These are phyloP conservation scores for Paguma larvata DNA, from an alignment of 2,797 vertebrate genomes.

Conservation along the genomic window DNA sequence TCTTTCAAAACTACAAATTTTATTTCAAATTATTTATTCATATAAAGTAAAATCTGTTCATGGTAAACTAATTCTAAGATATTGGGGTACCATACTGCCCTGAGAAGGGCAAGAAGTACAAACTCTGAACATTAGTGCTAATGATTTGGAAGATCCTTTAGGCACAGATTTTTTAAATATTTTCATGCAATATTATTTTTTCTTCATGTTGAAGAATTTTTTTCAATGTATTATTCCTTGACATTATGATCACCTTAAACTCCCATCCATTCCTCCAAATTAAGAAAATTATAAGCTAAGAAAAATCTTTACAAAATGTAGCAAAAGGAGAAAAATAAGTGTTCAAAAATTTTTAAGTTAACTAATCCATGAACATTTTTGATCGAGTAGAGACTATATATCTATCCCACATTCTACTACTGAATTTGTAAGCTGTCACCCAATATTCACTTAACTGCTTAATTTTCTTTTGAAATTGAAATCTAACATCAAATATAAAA, in stretches of 20 bases:
- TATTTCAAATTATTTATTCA: constrained; percentile 58
- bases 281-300: constrained; percentile 86
- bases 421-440: constrained; percentile 66
- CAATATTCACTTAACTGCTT: constrained; percentile 46
- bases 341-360: constrained; percentile 68
- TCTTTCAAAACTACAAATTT: constrained; percentile 47
- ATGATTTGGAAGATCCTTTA: constrained; percentile 54
- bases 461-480: constrained; percentile 65
- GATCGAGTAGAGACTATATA: constrained; percentile 32
- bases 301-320: constrained; percentile 80
- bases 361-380: constrained; percentile 73
- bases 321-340: constrained; percentile 61
- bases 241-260: constrained; percentile 86
- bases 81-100: neutral
- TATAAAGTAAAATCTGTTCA: constrained; percentile 66
- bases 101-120: constrained; percentile 11
- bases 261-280: constrained; percentile 87
- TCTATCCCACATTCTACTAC: constrained; percentile 62
- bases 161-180: constrained; percentile 49
- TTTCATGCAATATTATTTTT: constrained; percentile 70
- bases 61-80: constrained; percentile 46
- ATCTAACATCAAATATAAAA: constrained; percentile 49
- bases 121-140: constrained; percentile 5
- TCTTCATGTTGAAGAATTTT: constrained; percentile 84
- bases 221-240: constrained; percentile 83